A percentile compares a stretch with the other conserved stretches of the same genome.
Conservation (phyloP, 1,140 invertebrate genomes). For the Drosophila nigromelanica region DNA sequence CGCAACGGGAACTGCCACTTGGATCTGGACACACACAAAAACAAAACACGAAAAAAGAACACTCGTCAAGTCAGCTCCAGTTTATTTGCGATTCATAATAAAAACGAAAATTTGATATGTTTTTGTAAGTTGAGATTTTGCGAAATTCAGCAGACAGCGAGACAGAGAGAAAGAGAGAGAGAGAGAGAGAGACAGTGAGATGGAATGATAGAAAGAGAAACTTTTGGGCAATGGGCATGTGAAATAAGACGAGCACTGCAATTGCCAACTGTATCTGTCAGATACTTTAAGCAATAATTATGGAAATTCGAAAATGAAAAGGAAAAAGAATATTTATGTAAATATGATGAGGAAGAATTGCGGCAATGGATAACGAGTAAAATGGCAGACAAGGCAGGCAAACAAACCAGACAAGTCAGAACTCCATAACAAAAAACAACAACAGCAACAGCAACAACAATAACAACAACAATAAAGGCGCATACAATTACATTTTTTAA, state of each 20-base stretch:
- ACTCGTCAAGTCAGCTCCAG: conserved; percentile 46
- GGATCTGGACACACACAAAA: conserved; percentile 16
- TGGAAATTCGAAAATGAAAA: conserved; percentile 18
- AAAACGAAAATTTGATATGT: conserved; percentile 77
- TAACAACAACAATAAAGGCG: conserved; percentile 39
- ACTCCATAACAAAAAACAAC: conserved; percentile 34
- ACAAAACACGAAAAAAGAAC: background rate
- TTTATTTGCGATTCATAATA: conserved; percentile 78
- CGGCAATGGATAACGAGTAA: conserved; percentile 8
- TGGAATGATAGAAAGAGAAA: conserved; percentile 3
- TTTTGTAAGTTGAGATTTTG: conserved; percentile 80
- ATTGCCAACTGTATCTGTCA: conserved; percentile 69
- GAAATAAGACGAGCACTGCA: conserved; percentile 20
- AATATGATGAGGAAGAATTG: conserved; percentile 30
- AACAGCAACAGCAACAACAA: conserved; percentile 30
- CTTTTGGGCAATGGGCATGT: too few species aligned
- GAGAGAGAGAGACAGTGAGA: background rate
- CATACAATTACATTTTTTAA: conserved; percentile 78
- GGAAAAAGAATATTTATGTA: background rate
- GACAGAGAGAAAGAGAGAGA: background rate
- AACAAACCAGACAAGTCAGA: conserved; percentile 54
- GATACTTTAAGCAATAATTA: conserved; percentile 72
- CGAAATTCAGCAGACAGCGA: conserved; percentile 47
- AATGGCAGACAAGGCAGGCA: conserved; percentile 22
- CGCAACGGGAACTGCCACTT: conserved; percentile 26